Evolutionary conservation across 2,113 vertebrate genomes (phyloP), one percentile per base, ranked within the genome.

Genomic region (Grammomys surdaster): DNA sequence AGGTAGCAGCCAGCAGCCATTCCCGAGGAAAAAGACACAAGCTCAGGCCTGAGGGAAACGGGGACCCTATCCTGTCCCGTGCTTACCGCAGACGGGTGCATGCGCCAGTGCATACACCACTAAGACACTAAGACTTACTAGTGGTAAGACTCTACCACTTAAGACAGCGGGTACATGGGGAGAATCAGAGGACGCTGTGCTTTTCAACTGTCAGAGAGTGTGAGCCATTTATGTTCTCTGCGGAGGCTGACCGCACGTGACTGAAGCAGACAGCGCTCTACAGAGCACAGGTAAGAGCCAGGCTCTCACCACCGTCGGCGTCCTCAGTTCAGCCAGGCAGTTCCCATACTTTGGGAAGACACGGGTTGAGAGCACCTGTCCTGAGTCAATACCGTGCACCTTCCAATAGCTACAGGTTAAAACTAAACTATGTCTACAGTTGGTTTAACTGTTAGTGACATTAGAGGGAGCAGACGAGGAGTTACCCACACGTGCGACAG

Each of bases 351-450:
- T 46, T 40, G 20, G 63, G 63, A 94, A 84, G 43, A 54, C 19
- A 24, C 65, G 90, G 22, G 14, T 92, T 84, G 33, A 12, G 28
- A 51, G 33, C 11, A 16, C 40, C 28, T 60, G 28, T 94, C 56
- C 43, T 36, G 51, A 43, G 24, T 78, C 89, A 96, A 26, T 91
- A 97, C 92, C 97, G 96, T 97, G 98, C 98, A 98, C 95, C 96
- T 5, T 54, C 95, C 96, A 96, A 92, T 3, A 14, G 14, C 63
- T 89, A 90, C 73, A 11, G 88, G 95, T 51, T 96, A 81, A 96
- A 93, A 90, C 86, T 51, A 0, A 13, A 19, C 40, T 51, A n/a
- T 43, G 40, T 90, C 89, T 76, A 75, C 1, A 6, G 91, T 31
- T 75, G 9, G 78, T 95, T 60, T n/a, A 92, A 96, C 88, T 70